Conservation (phyloP, 2,888 invertebrate genomes). For the Myopa tessellatipennis region DNA sequence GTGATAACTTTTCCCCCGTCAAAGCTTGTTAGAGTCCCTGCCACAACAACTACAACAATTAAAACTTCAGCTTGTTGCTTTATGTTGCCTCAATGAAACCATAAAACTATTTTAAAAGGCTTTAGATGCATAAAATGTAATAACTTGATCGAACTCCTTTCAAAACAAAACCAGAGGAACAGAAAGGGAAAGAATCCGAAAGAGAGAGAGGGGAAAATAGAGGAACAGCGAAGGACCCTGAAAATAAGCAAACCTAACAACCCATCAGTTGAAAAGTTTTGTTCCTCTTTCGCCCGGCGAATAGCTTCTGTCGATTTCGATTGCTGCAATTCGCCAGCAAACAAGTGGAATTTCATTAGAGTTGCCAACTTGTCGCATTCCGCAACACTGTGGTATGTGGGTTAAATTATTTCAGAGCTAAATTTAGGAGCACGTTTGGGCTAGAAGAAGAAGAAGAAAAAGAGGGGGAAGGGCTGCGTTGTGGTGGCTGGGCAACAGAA, state of each 20-base stretch:
- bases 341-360: conserved; percentile 7
- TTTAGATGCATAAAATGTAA: too few species aligned
- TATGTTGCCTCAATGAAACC: too few species aligned
- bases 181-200: background rate
- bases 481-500: too few species aligned
- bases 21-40: too few species aligned
- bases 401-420: background rate
- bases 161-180: background rate
- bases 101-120: too few species aligned
- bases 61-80: too few species aligned
- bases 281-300: background rate
- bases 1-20: too few species aligned
- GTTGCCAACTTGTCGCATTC: background rate
- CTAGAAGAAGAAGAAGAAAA: background rate
- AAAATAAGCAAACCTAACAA: background rate
- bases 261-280: background rate
- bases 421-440: background rate
- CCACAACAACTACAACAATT: too few species aligned
- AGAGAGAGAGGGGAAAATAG: background rate
- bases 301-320: too few species aligned
- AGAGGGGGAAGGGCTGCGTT: too few species aligned
- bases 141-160: too few species aligned
- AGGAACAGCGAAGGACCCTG: background rate
- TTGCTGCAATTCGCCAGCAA: background rate
- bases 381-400: background rate